These are phyloP conservation scores for Lepisosteus oculatus DNA, from an alignment of 2,113 vertebrate species.

Conservation along the genomic window DNA sequence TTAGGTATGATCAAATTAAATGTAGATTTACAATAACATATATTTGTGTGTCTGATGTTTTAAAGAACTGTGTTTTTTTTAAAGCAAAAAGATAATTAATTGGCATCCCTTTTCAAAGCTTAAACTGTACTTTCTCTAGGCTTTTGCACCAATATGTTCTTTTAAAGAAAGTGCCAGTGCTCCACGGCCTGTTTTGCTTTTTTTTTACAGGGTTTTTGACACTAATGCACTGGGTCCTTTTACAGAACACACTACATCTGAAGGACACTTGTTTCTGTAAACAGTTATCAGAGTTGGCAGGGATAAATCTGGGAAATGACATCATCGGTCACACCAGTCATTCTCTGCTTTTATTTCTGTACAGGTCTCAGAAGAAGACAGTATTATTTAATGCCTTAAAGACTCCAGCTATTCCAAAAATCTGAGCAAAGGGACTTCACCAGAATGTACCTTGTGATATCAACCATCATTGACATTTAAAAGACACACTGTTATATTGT, in stretches of 20 bases:
- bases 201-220: conserved; percentile 50
- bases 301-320: conserved; percentile 25
- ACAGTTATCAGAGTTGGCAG: conserved; percentile 27
- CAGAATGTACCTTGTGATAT: too few species aligned
- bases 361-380: not conserved
- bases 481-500: too few species aligned
- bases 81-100: too few species aligned
- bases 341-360: conserved; percentile 16
- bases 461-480: too few species aligned
- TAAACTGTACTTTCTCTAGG: not conserved
- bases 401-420: conserved; percentile 9
- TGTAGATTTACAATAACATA: too few species aligned
- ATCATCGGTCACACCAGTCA: conserved; percentile 26
- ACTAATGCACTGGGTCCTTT: conserved; percentile 47
- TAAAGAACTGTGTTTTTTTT: too few species aligned
- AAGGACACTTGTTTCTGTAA: conserved; percentile 20
- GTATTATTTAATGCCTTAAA: conserved; percentile 14
- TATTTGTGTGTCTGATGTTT: too few species aligned
- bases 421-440: not conserved
- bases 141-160: not conserved
- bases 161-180: not conserved
- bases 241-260: conserved; percentile 13
- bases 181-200: conserved; percentile 43
- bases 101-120: not conserved
- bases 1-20: too few species aligned